Percentiles rank a stretch among this genome's conserved stretches.
Conservation (phyloP, 2,797 vertebrate genomes). For the Melanotaenia trifasciata region DNA sequence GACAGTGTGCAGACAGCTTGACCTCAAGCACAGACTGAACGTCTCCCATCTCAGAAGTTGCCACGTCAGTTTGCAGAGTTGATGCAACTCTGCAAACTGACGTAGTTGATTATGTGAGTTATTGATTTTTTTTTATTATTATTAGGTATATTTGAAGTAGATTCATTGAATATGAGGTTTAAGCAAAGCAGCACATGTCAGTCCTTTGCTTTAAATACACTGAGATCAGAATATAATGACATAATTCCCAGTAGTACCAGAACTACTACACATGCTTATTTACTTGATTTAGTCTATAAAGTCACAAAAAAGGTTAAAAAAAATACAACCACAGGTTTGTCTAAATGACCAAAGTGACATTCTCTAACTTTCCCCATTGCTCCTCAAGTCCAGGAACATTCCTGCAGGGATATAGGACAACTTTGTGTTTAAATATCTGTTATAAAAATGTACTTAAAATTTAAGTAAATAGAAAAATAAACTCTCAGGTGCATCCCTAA, state of each 20-base stretch:
- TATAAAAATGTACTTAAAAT: background rate
- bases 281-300: background rate
- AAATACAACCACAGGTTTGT: background rate
- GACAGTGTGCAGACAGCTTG: constrained; percentile 42
- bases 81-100: background rate
- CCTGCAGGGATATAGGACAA: background rate
- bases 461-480: too few relatives aligned
- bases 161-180: background rate
- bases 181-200: background rate
- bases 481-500: background rate
- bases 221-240: background rate
- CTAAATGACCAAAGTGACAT: background rate
- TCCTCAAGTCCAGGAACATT: background rate
- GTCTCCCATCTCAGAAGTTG: constrained; percentile 1
- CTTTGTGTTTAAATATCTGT: background rate
- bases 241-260: background rate
- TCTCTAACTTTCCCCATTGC: background rate
- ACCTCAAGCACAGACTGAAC: constrained; percentile 32
- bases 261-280: background rate
- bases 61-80: background rate
- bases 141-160: background rate
- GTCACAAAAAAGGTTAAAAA: background rate
- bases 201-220: background rate
- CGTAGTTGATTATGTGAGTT: background rate
- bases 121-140: too few relatives aligned